These are phyloP conservation scores for Isurus oxyrinchus DNA, from an alignment of 2,113 vertebrate species.

Conservation along the genomic window DNA sequence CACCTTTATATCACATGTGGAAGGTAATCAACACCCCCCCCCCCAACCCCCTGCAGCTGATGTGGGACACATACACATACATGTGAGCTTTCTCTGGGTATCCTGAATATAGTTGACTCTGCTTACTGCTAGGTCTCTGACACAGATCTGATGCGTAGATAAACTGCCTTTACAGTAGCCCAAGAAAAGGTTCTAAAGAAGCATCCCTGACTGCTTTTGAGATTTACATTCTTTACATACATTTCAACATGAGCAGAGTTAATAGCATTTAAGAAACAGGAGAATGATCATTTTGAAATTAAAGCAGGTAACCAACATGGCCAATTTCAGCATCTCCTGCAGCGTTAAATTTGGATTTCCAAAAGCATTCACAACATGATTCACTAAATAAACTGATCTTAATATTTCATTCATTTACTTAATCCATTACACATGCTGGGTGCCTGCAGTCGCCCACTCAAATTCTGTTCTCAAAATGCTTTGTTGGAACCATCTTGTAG, in stretches of 20 bases:
- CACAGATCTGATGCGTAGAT: background rate
- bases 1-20: background rate
- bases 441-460: background rate
- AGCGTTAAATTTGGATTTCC: background rate
- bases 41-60: background rate
- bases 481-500: conserved; percentile 14
- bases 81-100: background rate
- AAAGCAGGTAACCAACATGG: background rate
- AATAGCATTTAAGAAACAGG: background rate
- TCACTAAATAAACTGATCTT: background rate
- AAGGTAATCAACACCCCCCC: background rate
- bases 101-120: background rate
- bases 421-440: background rate
- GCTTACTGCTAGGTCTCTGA: background rate
- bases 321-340: conserved; percentile 27
- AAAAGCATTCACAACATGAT: conserved; percentile 9
- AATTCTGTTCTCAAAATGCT: conserved; percentile 4
- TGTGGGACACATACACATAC: background rate
- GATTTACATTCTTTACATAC: background rate
- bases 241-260: background rate
- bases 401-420: conserved; percentile 25
- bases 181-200: background rate
- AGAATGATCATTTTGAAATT: background rate
- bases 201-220: too few relatives aligned
- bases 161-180: background rate